Percentiles rank a stretch among this genome's conserved stretches.
Conservation (phyloP, 2,113 vertebrate species). For the Oxyruncus cristatus region DNA sequence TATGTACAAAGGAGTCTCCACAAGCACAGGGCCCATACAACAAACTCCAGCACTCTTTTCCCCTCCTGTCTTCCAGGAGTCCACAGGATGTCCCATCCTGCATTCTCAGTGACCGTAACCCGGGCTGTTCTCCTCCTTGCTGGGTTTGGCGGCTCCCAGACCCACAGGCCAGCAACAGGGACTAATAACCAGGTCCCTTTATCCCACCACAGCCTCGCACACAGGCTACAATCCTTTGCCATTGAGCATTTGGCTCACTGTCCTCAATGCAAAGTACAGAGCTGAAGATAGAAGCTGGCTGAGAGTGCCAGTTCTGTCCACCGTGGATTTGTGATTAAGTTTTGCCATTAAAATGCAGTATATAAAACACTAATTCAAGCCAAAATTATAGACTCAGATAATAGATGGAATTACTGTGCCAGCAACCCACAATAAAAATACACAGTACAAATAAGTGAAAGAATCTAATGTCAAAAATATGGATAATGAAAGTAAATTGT, state of each 20-base stretch:
- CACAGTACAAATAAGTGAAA: constrained; percentile 52
- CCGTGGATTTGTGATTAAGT: constrained; percentile 61
- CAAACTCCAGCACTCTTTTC: background rate
- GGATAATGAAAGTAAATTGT: constrained; percentile 46
- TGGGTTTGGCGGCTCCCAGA: background rate
- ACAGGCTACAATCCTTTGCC: background rate
- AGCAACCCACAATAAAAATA: constrained; percentile 64
- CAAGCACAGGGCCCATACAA: background rate
- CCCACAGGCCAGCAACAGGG: background rate
- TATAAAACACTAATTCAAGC: constrained; percentile 66
- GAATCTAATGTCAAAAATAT: constrained; percentile 58
- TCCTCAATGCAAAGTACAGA: constrained; percentile 14
- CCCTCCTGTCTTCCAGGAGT: background rate
- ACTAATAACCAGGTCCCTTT: background rate
- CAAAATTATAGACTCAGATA: constrained; percentile 59
- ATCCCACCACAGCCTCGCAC: background rate
- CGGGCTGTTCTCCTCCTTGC: background rate
- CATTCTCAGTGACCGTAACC: background rate
- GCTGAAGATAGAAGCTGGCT: constrained; percentile 20
- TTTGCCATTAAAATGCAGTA: constrained; percentile 64
- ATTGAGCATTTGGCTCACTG: background rate
- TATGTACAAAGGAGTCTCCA: background rate
- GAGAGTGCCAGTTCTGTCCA: constrained; percentile 47
- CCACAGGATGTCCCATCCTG: background rate
- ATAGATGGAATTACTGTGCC: constrained; percentile 44